These are phyloP conservation scores for Drosophila multiciliata DNA, from an alignment of 2,888 invertebrate genomes.

Conservation along the genomic window DNA sequence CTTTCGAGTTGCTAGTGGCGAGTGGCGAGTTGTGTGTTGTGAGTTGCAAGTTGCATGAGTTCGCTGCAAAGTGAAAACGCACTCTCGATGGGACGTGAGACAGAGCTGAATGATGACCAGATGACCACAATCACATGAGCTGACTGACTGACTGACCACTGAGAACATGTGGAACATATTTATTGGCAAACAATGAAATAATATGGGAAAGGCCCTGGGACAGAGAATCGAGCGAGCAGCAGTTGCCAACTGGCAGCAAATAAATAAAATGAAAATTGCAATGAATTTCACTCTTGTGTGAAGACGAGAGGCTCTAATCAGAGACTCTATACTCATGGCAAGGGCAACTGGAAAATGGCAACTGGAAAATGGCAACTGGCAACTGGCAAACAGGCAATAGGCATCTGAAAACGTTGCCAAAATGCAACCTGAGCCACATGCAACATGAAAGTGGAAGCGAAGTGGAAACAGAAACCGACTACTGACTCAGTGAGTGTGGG, in stretches of 20 bases:
- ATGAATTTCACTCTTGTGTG: conserved; percentile 78
- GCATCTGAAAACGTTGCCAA: conserved; percentile 60
- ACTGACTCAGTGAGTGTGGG: conserved; percentile 30
- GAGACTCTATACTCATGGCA: conserved; percentile 52
- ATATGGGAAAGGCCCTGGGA: conserved; percentile 58
- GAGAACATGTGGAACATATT: conserved; percentile 52
- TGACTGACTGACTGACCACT: conserved; percentile 10
- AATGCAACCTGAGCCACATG: conserved; percentile 76
- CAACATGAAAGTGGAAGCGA: conserved; percentile 73
- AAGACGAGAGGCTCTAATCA: conserved; percentile 74
- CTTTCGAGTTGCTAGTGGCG: conserved; percentile 55
- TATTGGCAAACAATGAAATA: conserved; percentile 65
- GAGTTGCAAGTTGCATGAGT: conserved; percentile 35
- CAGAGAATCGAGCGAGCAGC: conserved; percentile 30
- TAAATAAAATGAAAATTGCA: conserved; percentile 77
- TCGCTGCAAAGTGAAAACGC: conserved; percentile 68
- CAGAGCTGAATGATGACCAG: conserved; percentile 37
- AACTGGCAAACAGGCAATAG: conserved; percentile 22
- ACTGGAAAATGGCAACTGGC: conserved; percentile 35
- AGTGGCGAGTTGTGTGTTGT: conserved; percentile 8
- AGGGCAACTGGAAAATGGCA: conserved; percentile 55
- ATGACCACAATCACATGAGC: conserved; percentile 36
- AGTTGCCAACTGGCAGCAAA: conserved; percentile 27
- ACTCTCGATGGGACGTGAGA: conserved; percentile 77
- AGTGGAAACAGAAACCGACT: conserved; percentile 59